A percentile compares a stretch with the other conserved stretches of the same genome.
These are phyloP conservation scores for Artemisiospiza belli DNA, from an alignment of 2,113 vertebrate genomes.

Conservation along the genomic window DNA sequence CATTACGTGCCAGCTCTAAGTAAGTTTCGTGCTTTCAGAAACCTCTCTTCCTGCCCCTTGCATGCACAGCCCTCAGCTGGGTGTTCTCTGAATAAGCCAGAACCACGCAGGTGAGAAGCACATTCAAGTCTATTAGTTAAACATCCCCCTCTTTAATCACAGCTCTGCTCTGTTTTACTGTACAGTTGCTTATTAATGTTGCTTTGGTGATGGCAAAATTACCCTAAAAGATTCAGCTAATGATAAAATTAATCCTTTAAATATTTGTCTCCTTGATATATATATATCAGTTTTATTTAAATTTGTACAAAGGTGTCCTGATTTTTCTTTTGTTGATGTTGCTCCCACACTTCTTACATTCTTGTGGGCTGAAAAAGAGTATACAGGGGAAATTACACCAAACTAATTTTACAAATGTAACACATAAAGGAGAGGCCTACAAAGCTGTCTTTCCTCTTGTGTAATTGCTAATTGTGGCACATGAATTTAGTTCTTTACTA, in stretches of 20 bases:
- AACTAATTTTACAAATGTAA: not conserved
- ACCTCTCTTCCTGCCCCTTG: not conserved
- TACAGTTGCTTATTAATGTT: not conserved
- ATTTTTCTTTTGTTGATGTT: not conserved
- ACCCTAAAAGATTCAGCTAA: not conserved
- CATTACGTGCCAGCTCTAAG: not conserved
- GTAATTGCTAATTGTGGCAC: not conserved
- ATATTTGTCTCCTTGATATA: not conserved
- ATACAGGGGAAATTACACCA: not conserved
- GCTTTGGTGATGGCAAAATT: not conserved
- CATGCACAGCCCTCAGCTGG: not conserved
- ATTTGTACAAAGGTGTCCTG: not conserved
- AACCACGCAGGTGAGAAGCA: fast-evolving
- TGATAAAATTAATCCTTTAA: not conserved
- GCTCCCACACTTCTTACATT: not conserved
- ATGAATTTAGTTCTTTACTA: not conserved
- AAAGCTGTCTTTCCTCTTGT: not conserved
- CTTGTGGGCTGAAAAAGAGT: not conserved
- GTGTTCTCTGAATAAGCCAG: not conserved
- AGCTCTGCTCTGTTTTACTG: not conserved
- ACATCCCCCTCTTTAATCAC: not conserved
- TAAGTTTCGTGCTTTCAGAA: not conserved
- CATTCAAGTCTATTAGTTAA: not conserved
- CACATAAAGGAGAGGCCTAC: not conserved
- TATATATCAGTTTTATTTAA: not conserved